These are phyloP conservation scores for Micronycteris hirsuta DNA, from an alignment of 2,113 vertebrate species.

Conservation along the genomic window DNA sequence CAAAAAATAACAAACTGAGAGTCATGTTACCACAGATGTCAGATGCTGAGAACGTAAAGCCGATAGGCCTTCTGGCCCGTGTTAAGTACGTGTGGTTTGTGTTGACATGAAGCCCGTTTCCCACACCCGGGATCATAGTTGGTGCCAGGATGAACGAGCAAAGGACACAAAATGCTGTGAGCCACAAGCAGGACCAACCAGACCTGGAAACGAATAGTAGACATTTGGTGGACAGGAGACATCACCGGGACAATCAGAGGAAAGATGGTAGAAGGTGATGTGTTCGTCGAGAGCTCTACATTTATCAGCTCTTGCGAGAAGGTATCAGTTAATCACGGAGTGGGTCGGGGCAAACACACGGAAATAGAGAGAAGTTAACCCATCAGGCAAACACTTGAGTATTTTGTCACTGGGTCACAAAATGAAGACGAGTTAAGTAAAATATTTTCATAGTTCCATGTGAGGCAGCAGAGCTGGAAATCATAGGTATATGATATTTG, in stretches of 20 bases:
- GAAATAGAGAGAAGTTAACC: neutral
- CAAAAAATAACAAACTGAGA: neutral
- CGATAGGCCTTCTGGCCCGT: neutral
- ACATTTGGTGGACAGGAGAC: neutral
- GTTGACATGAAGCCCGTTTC: neutral
- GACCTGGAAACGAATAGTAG: neutral
- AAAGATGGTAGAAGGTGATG: neutral
- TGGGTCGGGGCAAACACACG: neutral
- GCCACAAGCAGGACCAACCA: neutral
- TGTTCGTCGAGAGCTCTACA: rapidly evolving
- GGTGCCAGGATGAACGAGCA: neutral
- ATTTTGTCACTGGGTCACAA: neutral
- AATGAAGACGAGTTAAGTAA: neutral
- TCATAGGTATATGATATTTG: neutral
- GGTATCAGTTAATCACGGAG: neutral
- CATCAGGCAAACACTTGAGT: neutral
- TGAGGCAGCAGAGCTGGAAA: neutral
- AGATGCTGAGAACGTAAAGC: neutral
- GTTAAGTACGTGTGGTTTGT: neutral
- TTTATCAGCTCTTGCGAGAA: neutral
- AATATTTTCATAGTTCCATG: neutral
- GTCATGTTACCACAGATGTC: neutral
- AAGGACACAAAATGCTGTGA: neutral
- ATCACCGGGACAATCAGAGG: neutral
- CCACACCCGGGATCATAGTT: neutral